Evolutionary conservation across 37 sponge, comb jelly and placozoan genomes (phyloP), one percentile per base, ranked within the genome.

Genomic region (Aplysina aerophoba): DNA sequence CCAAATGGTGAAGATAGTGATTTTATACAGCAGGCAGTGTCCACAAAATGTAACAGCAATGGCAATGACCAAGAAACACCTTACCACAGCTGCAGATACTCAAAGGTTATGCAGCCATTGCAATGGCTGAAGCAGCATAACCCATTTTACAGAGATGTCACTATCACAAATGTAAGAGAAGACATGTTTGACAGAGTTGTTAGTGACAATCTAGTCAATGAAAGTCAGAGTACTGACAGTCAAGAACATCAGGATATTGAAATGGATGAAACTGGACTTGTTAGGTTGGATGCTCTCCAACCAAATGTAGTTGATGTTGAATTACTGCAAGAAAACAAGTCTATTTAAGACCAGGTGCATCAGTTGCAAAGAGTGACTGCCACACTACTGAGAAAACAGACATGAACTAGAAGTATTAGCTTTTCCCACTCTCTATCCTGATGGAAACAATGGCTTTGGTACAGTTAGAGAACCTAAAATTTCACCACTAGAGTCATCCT

Each of bases 361-460:
- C 24, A n/a, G 28, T 62, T 62, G 11, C 64, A 62, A 13, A 62
- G 64, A 28, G 28, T 28, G 28, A 62, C 64, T 28, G 64, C 64
- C 11, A 27, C 28, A 2, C 64, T 13, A 13, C 11, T 62, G 64
- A 62, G 64, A 62, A 27, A 27, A 62, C 11, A 62, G 64, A 13
- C 12, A 13, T 62, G 64, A 62, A 4, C 64, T 62, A 4, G 64
- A 62, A 13, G 27, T 27, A 11, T 4, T 80, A 15, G 55, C 81
- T 5, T 80, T 80, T 80, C 81, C 81, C 2, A 35, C 35, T 41
- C 28, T 54, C 22, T 80, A 56, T 56, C 81, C 81, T 27, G 16
- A 80, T 80, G 81, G 81, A 13, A 16, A 56, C 3, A 80, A 80
- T 80, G 81, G 57, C 2, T 80, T 55, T 55, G 31, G n/a, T 22